These are phyloP conservation scores for Petrophora chlorosata DNA, from an alignment of 2,888 invertebrate genomes.

Conservation along the genomic window DNA sequence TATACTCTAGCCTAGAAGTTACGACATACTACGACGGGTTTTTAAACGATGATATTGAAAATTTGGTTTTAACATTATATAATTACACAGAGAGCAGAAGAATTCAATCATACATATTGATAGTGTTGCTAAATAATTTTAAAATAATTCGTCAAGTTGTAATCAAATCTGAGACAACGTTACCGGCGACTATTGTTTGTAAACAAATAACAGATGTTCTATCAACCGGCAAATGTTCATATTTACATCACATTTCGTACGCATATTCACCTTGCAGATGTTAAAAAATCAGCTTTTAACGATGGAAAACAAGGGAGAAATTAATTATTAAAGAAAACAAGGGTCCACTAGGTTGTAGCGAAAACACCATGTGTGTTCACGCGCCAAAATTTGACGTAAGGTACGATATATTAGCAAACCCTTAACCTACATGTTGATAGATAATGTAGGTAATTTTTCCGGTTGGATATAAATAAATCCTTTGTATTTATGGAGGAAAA, in stretches of 20 bases:
- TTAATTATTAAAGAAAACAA: conserved; percentile 39
- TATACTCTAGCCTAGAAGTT: too few relatives aligned
- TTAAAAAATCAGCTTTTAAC: conserved; percentile 43
- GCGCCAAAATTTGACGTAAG: conserved; percentile 73
- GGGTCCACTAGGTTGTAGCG: conserved; percentile 34
- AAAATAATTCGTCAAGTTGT: conserved; percentile 33
- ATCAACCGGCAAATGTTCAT: conserved; percentile 38
- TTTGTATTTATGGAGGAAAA: background rate
- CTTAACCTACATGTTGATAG: background rate
- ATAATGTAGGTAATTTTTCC: background rate
- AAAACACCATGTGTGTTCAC: conserved; percentile 66
- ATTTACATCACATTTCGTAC: conserved; percentile 40
- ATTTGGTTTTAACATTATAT: too few relatives aligned
- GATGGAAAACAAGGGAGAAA: conserved; percentile 41
- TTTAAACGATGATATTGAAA: too few relatives aligned
- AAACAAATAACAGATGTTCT: conserved; percentile 81
- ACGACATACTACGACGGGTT: too few relatives aligned
- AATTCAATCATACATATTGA: too few relatives aligned
- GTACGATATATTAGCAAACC: conserved; percentile 19
- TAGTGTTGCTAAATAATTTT: too few relatives aligned
- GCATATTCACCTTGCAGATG: conserved; percentile 37
- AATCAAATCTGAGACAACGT: conserved; percentile 22
- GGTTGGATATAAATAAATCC: background rate
- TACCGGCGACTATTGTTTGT: conserved; percentile 77
- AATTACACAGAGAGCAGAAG: too few relatives aligned